Evolutionary conservation across 1,140 invertebrate species (phyloP).

Genomic region (Calycopis cecrops): DNA sequence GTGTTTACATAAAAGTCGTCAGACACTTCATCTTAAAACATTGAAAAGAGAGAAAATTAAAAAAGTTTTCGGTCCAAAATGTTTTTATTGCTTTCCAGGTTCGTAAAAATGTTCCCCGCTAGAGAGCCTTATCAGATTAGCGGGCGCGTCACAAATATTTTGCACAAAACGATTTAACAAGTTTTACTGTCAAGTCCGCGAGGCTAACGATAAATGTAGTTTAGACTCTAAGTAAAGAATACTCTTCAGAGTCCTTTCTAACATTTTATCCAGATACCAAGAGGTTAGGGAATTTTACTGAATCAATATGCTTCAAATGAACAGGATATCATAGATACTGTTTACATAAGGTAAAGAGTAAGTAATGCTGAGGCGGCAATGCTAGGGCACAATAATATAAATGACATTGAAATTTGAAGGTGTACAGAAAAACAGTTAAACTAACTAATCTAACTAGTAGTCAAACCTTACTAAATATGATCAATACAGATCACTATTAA

Average conservation of each 20-base stretch:
- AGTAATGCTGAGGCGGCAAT: too few relatives aligned
- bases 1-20: background rate
- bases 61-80: background rate
- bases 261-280: too few relatives aligned
- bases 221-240: background rate
- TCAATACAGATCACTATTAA: too few relatives aligned
- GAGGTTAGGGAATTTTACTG: too few relatives aligned
- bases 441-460: too few relatives aligned
- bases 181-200: background rate
- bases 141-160: background rate
- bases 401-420: too few relatives aligned
- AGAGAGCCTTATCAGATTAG: constrained; percentile 1
- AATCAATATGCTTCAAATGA: too few relatives aligned
- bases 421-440: too few relatives aligned
- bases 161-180: constrained; percentile 5
- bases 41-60: background rate
- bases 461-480: too few relatives aligned
- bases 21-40: background rate
- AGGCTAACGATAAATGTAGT: background rate
- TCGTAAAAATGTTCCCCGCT: background rate
- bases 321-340: too few relatives aligned
- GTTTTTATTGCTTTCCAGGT: constrained; percentile 2
- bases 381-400: too few relatives aligned
- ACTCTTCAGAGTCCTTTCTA: background rate
- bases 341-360: too few relatives aligned